Conservation (phyloP, 2,888 invertebrate species). For the Agrochola lychnidis region DNA sequence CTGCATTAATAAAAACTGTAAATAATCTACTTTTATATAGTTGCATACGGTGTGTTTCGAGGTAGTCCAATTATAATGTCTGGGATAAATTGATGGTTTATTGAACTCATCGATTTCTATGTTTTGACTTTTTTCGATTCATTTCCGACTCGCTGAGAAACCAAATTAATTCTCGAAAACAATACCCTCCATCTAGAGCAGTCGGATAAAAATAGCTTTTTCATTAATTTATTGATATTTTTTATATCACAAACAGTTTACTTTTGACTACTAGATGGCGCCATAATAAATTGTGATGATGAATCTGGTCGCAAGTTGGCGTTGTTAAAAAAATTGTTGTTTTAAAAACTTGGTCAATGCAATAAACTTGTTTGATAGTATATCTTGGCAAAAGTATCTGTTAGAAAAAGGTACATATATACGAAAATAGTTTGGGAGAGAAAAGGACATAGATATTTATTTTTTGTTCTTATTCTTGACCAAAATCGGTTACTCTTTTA, state of each 20-base stretch:
- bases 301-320: conserved; percentile 33
- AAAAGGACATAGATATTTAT: not conserved
- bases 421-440: not conserved
- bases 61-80: not conserved
- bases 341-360: conserved; percentile 44
- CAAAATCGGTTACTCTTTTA: not conserved
- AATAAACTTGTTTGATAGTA: conserved; percentile 32
- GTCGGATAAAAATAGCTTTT: not conserved
- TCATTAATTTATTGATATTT: not conserved
- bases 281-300: conserved; percentile 23
- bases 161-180: not conserved
- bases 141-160: not conserved
- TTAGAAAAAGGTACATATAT: not conserved
- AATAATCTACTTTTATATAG: not conserved
- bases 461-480: conserved; percentile 6
- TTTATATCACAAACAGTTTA: not conserved
- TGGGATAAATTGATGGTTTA: not conserved
- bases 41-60: not conserved
- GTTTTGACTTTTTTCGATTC: not conserved
- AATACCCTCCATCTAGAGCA: not conserved
- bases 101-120: not conserved
- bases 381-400: conserved; percentile 10
- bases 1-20: no score
- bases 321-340: conserved; percentile 57
- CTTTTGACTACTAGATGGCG: conserved; percentile 36